A percentile compares a stretch with the other conserved stretches of the same genome.
These are phyloP conservation scores for Paradoxurus hermaphroditus DNA, from an alignment of 2,113 vertebrate species.

Conservation along the genomic window DNA sequence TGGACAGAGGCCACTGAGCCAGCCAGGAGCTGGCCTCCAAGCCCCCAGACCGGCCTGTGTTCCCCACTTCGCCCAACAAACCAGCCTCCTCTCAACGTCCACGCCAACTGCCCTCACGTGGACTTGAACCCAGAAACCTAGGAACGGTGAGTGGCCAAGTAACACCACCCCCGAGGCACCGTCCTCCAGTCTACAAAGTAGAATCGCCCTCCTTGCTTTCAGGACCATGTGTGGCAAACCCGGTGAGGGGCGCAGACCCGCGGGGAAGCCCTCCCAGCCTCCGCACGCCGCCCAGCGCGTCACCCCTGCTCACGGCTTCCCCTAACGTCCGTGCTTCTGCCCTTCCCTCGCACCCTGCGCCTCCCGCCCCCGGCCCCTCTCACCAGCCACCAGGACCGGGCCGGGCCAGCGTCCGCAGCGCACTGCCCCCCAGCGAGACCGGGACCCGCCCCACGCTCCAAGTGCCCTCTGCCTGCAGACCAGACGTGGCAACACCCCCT, in stretches of 20 bases:
- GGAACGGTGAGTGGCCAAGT: background rate
- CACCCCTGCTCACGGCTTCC: background rate
- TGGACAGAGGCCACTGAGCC: background rate
- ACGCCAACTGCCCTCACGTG: background rate
- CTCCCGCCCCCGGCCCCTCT: background rate
- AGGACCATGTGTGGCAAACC: background rate
- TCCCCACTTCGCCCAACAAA: background rate
- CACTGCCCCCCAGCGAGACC: background rate
- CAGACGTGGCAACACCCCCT: background rate
- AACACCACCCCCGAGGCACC: no score
- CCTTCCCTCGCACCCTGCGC: accelerated
- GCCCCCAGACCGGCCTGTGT: background rate
- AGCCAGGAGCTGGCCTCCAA: background rate
- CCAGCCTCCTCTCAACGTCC: background rate
- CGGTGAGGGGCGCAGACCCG: background rate
- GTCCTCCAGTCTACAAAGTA: background rate
- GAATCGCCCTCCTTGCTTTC: background rate
- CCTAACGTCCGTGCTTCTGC: background rate
- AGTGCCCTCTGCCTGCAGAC: background rate
- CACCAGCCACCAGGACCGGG: background rate
- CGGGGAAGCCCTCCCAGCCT: background rate
- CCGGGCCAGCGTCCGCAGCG: background rate
- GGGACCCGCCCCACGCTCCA: background rate
- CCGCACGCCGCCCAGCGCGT: background rate
- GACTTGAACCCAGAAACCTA: background rate